phyloP scores from a whole-genome alignment of 2,797 vertebrate genomes.

The Darevskia mixta region DNA sequence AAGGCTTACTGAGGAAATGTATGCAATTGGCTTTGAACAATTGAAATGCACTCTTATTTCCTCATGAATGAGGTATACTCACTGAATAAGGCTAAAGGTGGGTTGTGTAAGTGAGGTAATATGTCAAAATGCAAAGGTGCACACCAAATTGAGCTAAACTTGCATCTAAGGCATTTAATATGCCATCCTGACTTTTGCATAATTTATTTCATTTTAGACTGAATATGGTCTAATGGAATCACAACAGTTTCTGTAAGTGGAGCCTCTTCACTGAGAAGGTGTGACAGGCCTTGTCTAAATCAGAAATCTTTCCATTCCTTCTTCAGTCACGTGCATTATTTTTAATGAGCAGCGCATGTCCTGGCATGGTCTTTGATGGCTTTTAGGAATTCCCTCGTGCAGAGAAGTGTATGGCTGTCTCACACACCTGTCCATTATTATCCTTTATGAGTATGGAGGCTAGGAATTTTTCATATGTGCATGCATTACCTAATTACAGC shows the following conservation, averaged over 20 bases:
- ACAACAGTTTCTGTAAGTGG: not conserved
- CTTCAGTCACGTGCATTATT: not conserved
- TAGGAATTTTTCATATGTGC: slow-evolving; percentile 12
- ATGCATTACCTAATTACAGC: slow-evolving; percentile 38
- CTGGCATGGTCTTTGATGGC: slow-evolving; percentile 24
- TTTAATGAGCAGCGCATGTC: not conserved
- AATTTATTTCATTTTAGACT: slow-evolving; percentile 1
- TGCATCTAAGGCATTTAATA: not conserved
- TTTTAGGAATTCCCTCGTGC: slow-evolving; percentile 14
- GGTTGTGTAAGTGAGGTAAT: not conserved
- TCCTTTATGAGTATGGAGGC: slow-evolving; percentile 46
- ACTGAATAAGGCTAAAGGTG: not conserved
- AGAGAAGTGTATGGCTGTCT: slow-evolving; percentile 39
- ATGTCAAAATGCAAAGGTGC: not conserved
- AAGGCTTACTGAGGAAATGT: not conserved
- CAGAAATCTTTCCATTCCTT: slow-evolving; percentile 5
- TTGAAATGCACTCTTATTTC: not conserved
- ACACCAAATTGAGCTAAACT: not conserved
- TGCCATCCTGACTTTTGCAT: not conserved
- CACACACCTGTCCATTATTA: slow-evolving; percentile 18
- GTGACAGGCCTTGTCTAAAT: not conserved
- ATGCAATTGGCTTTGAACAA: not conserved
- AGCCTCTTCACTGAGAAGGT: slow-evolving; percentile 1
- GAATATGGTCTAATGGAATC: not conserved
- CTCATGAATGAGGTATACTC: not conserved